Conservation (phyloP, 2,888 invertebrate genomes). For the Tenthredo scrophulariae region DNA sequence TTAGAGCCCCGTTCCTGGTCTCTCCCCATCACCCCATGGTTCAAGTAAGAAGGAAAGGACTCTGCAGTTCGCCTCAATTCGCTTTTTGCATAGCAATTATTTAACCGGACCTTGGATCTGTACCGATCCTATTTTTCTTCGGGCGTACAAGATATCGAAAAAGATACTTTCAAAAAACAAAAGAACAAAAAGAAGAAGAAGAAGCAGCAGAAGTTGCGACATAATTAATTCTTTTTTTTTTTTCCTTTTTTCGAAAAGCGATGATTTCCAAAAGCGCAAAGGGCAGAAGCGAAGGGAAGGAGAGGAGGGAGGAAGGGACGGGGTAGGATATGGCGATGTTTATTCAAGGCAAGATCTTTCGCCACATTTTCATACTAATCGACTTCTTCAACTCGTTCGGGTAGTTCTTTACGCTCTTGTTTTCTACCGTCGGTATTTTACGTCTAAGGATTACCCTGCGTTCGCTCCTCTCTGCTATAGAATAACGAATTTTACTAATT, state of each 20-base stretch:
- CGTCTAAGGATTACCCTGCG: background rate
- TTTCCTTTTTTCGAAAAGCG: background rate
- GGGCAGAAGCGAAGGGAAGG: background rate
- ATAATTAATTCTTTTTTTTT: background rate
- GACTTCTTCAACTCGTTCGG: constrained; percentile 68
- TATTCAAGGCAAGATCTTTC: constrained; percentile 59
- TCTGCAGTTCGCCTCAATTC: constrained; percentile 4
- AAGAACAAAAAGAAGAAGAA: background rate
- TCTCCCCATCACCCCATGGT: background rate
- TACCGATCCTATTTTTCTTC: background rate
- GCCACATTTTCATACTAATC: constrained; percentile 75
- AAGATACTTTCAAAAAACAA: too few relatives aligned
- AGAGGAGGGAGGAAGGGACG: too few relatives aligned
- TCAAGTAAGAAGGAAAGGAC: background rate
- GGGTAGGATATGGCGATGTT: background rate
- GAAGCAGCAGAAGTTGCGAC: background rate
- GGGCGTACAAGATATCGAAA: too few relatives aligned
- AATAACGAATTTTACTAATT: constrained; percentile 38
- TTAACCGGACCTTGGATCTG: background rate
- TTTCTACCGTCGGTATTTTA: background rate
- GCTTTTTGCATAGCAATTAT: background rate
- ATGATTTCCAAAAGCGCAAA: background rate
- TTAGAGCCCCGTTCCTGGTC: background rate
- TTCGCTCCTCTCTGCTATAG: constrained; percentile 10
- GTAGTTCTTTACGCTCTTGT: background rate